Evolutionary conservation across 2,888 invertebrate species (phyloP).

Genomic region (Cryptocephalus moraei): DNA sequence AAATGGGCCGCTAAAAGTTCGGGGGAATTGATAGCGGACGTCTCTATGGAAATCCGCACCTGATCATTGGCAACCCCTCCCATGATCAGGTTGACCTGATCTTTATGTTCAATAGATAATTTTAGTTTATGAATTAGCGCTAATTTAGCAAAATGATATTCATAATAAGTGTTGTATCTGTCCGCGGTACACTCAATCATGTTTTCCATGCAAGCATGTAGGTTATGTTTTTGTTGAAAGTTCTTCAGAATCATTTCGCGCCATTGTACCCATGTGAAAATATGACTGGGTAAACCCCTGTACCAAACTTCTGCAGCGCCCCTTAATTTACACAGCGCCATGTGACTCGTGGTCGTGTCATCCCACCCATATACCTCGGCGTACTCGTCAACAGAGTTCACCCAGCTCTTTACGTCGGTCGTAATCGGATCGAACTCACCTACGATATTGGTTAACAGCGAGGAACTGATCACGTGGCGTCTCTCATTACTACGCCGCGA

Average conservation of each 20-base stretch:
- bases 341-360: constrained; percentile 4
- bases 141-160: constrained; percentile 6
- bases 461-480: no score
- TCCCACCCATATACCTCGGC: constrained; percentile 5
- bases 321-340: constrained; percentile 6
- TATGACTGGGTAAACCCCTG: constrained; percentile 3
- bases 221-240: constrained; percentile 5
- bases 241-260: constrained; percentile 1
- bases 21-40: constrained; percentile 4
- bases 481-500: no score
- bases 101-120: neutral
- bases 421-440: constrained; percentile 7
- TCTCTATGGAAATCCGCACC: neutral
- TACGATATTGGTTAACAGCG: constrained; percentile 1
- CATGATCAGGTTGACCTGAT: no score
- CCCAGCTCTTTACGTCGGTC: constrained; percentile 4
- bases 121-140: constrained; percentile 7
- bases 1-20: constrained; percentile 5
- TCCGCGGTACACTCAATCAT: constrained; percentile 4
- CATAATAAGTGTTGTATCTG: constrained; percentile 1
- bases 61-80: no score
- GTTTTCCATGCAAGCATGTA: constrained; percentile 1
- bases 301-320: constrained; percentile 9
- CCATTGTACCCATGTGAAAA: constrained; percentile 9
- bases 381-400: constrained; percentile 10